phyloP scores from a whole-genome alignment of 2,113 vertebrate genomes.

The human region DNA sequence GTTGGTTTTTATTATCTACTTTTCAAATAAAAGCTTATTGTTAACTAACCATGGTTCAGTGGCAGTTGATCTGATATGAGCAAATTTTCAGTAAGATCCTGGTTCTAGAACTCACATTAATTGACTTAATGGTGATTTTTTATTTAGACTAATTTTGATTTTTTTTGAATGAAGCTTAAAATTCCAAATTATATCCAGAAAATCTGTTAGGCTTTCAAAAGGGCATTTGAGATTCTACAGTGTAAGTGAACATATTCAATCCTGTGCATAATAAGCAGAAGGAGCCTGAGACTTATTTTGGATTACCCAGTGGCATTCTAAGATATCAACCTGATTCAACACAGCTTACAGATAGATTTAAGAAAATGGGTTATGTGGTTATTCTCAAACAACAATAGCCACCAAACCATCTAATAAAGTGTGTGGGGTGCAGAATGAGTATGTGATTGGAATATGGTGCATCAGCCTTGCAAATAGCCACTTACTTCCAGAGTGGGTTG shows the following conservation, averaged over 20 bases:
- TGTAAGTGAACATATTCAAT: constrained; percentile 19
- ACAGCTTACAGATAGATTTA: not conserved
- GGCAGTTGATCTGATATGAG: not conserved
- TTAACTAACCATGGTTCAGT: not conserved
- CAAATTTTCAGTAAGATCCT: not conserved
- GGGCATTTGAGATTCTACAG: constrained; percentile 32
- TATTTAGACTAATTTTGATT: constrained; percentile 32
- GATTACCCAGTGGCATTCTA: constrained; percentile 15
- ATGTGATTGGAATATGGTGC: constrained; percentile 49
- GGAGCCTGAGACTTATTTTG: constrained; percentile 24
- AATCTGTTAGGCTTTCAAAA: constrained; percentile 20
- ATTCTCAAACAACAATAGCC: constrained; percentile 15
- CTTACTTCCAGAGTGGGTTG: constrained; percentile 16
- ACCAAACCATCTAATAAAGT: constrained; percentile 43
- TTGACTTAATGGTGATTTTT: constrained; percentile 3
- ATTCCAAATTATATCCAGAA: constrained; percentile 47
- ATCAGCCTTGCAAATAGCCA: constrained; percentile 53
- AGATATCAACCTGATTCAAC: constrained; percentile 28
- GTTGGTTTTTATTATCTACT: not conserved
- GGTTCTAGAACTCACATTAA: constrained; percentile 34
- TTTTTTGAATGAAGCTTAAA: constrained; percentile 11
- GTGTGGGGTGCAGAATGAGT: constrained; percentile 23
- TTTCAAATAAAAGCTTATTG: constrained; percentile 10
- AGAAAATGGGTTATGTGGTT: constrained; percentile 45
- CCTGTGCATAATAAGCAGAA: constrained; percentile 25